Percentiles rank a stretch among this genome's conserved stretches.
phyloP scores from a whole-genome alignment of 1,140 invertebrate species.

The Trigoniulus corallinus region DNA sequence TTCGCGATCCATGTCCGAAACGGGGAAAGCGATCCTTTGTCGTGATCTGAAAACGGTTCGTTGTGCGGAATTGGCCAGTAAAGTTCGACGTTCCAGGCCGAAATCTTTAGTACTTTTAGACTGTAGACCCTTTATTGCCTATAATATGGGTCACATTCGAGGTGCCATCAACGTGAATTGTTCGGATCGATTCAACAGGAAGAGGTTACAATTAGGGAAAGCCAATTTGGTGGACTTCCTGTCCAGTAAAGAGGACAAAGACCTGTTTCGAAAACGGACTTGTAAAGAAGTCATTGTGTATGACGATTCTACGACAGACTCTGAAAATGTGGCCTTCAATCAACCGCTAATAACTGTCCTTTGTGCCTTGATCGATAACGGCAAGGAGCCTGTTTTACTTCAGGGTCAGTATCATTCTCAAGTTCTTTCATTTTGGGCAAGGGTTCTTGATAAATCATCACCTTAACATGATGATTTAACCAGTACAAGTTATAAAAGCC shows the following conservation, averaged over 20 bases:
- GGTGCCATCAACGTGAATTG: conserved; percentile 60
- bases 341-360: conserved; percentile 48
- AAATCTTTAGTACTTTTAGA: conserved; percentile 40
- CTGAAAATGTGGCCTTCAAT: conserved; percentile 40
- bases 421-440: neutral
- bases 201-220: conserved; percentile 47
- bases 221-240: conserved; percentile 47
- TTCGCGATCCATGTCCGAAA: conserved; percentile 16
- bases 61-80: neutral
- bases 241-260: conserved; percentile 41
- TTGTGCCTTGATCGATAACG: conserved; percentile 46
- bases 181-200: conserved; percentile 49
- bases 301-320: conserved; percentile 17
- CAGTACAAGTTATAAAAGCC: too few relatives aligned
- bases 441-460: too few relatives aligned
- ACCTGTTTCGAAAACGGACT: conserved; percentile 33
- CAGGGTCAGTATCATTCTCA: conserved; percentile 57
- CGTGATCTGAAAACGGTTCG: neutral
- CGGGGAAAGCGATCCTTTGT: neutral
- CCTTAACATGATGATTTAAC: too few relatives aligned
- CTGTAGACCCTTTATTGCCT: conserved; percentile 51
- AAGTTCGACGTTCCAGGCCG: neutral
- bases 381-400: conserved; percentile 46
- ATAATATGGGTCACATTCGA: conserved; percentile 49
- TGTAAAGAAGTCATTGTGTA: conserved; percentile 28